Evolutionary conservation across 2,113 vertebrate genomes (phyloP).

Genomic region (Crotalus viridis): DNA sequence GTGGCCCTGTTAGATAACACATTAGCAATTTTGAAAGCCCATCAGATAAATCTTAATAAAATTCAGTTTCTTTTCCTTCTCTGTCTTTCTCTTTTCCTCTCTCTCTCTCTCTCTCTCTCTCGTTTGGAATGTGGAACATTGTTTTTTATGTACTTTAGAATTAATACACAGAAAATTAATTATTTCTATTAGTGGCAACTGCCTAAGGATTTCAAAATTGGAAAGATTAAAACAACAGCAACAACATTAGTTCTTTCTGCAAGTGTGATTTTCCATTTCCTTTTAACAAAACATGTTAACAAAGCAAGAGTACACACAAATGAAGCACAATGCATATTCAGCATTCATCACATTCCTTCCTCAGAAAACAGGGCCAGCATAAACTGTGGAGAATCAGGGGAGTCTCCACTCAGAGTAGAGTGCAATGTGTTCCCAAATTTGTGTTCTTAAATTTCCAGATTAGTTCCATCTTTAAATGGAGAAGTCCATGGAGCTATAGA

Average conservation of each 20-base stretch:
- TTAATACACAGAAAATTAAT: neutral
- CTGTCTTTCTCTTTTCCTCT: neutral
- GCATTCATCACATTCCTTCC: neutral
- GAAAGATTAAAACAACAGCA: neutral
- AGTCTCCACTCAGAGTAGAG: neutral
- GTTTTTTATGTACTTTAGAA: neutral
- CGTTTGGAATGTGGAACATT: neutral
- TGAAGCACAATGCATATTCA: neutral
- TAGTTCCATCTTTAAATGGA: neutral
- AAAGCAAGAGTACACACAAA: neutral
- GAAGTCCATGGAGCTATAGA: neutral
- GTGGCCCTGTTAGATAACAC: slow-evolving; percentile 12
- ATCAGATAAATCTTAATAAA: slow-evolving; percentile 14
- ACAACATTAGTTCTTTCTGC: neutral
- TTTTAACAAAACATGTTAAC: neutral
- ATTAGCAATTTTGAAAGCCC: slow-evolving; percentile 5
- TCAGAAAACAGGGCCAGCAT: neutral
- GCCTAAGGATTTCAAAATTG: neutral
- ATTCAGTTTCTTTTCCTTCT: neutral
- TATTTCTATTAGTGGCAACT: neutral
- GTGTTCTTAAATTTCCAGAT: neutral
- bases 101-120: neutral
- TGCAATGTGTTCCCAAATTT: neutral
- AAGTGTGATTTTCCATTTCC: neutral
- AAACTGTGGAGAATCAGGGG: neutral